These are phyloP conservation scores for Volucella zonaria DNA, from an alignment of 2,888 invertebrate species.

Conservation along the genomic window DNA sequence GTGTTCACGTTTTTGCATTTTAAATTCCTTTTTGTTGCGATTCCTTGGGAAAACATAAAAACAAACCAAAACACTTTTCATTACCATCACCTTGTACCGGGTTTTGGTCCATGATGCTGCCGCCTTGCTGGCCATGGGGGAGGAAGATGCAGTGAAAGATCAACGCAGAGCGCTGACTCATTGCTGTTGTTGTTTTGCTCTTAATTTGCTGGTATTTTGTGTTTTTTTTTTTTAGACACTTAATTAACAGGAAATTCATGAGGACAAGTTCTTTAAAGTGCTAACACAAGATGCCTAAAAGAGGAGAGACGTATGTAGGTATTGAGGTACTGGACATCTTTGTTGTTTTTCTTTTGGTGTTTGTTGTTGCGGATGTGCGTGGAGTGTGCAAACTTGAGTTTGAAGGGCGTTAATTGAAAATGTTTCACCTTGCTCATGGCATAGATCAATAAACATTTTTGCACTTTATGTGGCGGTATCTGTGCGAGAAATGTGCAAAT, in stretches of 20 bases:
- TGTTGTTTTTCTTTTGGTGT: neutral
- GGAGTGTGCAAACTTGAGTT: constrained; percentile 6
- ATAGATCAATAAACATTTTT: constrained; percentile 3
- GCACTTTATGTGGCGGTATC: neutral
- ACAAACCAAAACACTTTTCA: constrained; percentile 61
- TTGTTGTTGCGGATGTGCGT: constrained; percentile 1
- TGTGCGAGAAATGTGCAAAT: constrained; percentile 24
- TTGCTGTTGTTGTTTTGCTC: constrained; percentile 25
- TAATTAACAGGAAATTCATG: constrained; percentile 63
- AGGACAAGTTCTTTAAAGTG: constrained; percentile 52
- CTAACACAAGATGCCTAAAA: constrained; percentile 45
- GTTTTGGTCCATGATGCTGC: constrained; percentile 14
- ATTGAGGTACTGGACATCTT: neutral
- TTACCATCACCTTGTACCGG: constrained; percentile 66
- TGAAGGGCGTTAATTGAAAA: constrained; percentile 36
- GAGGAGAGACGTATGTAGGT: constrained; percentile 5
- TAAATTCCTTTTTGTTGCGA: constrained; percentile 49
- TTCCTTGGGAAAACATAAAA: constrained; percentile 11
- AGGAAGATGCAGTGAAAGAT: constrained; percentile 36
- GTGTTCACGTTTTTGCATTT: constrained; percentile 63
- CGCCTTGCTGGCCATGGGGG: constrained; percentile 9
- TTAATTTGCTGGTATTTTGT: constrained; percentile 19
- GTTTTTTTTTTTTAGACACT: constrained; percentile 46
- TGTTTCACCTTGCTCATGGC: neutral
- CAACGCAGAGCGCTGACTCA: constrained; percentile 43